Base-by-base conservation (phyloP, 2,113 vertebrate genomes). In the Orthonyx spaldingii region DNA sequence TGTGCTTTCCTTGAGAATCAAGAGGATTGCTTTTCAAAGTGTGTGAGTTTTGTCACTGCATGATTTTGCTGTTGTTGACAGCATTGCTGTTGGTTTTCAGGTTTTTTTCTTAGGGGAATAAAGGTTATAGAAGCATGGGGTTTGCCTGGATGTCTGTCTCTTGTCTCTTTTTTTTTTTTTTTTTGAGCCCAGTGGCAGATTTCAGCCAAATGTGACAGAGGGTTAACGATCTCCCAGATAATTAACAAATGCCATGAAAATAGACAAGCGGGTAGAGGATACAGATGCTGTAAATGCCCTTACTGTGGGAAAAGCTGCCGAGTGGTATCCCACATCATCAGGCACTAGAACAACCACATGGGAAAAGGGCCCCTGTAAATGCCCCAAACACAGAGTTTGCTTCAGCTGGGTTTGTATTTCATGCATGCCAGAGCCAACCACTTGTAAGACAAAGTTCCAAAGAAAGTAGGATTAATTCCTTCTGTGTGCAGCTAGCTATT, bases 281-380 rank as follows among this genome's bases (percentile, higher is more conserved):
- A 77, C 90, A 96, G 90, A 95, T 88, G 75, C 71, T 94, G 42
- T 35, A 61, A 92, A 60, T 96, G 92, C 64, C 92, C 90, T 80
- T 70, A 55, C 63, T 97, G 90, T 93, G 94, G 92, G 96, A 95
- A 96, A 92, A 78, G 68, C 89, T 94, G 83, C 52, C 20, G 71
- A 96, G 42, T 46, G 50, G 76, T 92, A 85, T 94, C 83, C 91
- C 86, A 90, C 92, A 92, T 61, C 79, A 55, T 70, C 55, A 92
- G 83, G 76, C 83, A 50, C 59, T 42, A 35, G 59, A 93, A 65
- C 23, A 77, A 42, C 46, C 79, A 33, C 52, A 52, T 81, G 94
- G 83, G 88, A 90, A 92, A 81, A 88, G 39, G 52, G 46, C 14
- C 63, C 63, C 83, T 77, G 11, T 33, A 81, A 94, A 88, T 86